Evolutionary conservation across 2,888 invertebrate genomes (phyloP).

Genomic region (Temnothorax ravouxi): DNA sequence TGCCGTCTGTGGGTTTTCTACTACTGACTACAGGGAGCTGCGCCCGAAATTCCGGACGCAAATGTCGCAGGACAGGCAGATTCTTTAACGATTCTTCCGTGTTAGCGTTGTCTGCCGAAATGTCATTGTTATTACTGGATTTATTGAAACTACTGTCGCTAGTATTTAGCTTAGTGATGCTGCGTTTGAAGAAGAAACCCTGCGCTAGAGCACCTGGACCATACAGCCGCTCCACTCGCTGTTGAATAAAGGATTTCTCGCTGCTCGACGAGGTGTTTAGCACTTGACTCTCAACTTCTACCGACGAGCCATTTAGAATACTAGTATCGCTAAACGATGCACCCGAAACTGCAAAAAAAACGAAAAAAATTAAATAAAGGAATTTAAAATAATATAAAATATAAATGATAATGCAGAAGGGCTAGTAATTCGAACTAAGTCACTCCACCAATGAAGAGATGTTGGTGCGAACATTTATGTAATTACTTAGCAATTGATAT

Average conservation of each 20-base stretch:
- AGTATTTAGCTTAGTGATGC: conserved; percentile 82
- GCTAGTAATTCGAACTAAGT: neutral
- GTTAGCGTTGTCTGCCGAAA: conserved; percentile 79
- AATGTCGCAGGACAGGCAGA: conserved; percentile 93
- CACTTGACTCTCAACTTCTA: conserved; percentile 73
- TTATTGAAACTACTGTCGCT: conserved; percentile 79
- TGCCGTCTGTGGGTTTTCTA: conserved; percentile 84
- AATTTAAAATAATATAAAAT: neutral
- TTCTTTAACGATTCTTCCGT: conserved; percentile 85
- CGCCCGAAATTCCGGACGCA: conserved; percentile 94
- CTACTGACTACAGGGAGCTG: conserved; percentile 90
- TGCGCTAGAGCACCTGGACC: conserved; percentile 95
- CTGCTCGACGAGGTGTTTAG: conserved; percentile 79
- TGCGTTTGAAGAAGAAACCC: conserved; percentile 90
- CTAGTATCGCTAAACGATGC: conserved; percentile 80
- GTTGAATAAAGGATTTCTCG: conserved; percentile 92
- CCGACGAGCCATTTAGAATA: conserved; percentile 79
- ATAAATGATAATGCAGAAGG: neutral
- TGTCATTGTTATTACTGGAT: conserved; percentile 84
- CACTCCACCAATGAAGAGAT: neutral
- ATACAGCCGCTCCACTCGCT: conserved; percentile 95
- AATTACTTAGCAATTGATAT: neutral
- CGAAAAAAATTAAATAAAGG: neutral
- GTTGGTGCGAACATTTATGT: neutral
- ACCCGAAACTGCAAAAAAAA: conserved; percentile 76